These are phyloP conservation scores for Branchellion lobata DNA, from an alignment of 2,888 invertebrate genomes.

Conservation along the genomic window DNA sequence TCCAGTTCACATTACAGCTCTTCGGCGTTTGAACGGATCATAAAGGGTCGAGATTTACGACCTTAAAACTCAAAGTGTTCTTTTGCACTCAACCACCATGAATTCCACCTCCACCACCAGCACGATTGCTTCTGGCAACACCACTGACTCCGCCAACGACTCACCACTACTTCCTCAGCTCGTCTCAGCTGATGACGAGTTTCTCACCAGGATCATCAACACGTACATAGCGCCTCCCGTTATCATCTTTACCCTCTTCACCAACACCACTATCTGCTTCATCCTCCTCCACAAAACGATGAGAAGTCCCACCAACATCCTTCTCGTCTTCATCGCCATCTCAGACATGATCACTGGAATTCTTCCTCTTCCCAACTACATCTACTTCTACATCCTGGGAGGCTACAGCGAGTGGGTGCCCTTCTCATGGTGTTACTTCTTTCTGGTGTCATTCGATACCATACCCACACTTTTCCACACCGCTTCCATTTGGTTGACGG, in stretches of 20 bases:
- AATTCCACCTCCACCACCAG: too few species aligned
- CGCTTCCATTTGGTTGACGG: slow-evolving; percentile 49
- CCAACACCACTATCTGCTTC: slow-evolving; percentile 85
- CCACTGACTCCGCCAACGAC: background rate
- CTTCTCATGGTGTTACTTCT: slow-evolving; percentile 75
- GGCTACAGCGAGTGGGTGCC: slow-evolving; percentile 80
- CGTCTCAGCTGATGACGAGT: background rate
- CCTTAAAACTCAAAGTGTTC: too few species aligned
- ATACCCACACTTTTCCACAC: slow-evolving; percentile 58
- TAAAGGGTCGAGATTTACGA: too few species aligned
- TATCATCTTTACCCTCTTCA: slow-evolving; percentile 79
- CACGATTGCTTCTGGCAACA: too few species aligned
- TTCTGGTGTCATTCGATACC: slow-evolving; percentile 61
- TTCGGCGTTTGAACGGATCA: too few species aligned
- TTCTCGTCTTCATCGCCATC: slow-evolving; percentile 90
- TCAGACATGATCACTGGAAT: slow-evolving; percentile 84
- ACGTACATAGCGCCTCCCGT: slow-evolving; percentile 72
- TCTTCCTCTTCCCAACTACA: slow-evolving; percentile 68
- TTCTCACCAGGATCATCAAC: background rate
- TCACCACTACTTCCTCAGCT: background rate
- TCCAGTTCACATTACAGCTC: too few species aligned
- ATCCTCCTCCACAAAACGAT: slow-evolving; percentile 79
- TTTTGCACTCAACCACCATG: too few species aligned
- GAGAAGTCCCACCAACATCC: slow-evolving; percentile 85
- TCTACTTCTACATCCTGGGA: slow-evolving; percentile 87